Conservation (phyloP, 2,113 vertebrate genomes). For the Actinemys pallida region DNA sequence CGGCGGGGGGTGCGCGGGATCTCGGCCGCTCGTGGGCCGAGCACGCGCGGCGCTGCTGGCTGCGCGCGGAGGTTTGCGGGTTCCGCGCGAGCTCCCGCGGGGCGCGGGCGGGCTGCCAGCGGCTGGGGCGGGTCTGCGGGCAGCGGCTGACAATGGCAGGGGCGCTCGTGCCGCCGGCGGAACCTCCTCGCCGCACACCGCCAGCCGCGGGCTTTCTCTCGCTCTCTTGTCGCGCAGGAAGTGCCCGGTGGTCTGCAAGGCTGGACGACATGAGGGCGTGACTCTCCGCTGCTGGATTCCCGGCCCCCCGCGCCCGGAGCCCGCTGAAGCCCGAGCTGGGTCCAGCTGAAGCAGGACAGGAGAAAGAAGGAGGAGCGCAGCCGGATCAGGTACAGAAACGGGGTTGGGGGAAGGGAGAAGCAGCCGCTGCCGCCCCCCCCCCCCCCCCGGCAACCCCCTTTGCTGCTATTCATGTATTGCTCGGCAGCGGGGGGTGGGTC, state of each 20-base stretch:
- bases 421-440: no score
- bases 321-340: slow-evolving; percentile 4
- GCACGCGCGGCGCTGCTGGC: not conserved
- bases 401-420: not conserved
- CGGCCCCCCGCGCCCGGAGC: not conserved
- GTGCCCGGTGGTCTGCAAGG: not conserved
- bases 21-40: no score
- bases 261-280: not conserved
- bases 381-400: slow-evolving; percentile 62
- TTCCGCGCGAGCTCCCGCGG: not conserved
- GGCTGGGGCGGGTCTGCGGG: fast-evolving
- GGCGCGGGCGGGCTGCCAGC: not conserved
- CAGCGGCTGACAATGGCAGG: not conserved
- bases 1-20: no score
- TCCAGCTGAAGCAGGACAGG: slow-evolving; percentile 36
- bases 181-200: not conserved
- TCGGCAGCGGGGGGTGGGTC: no score
- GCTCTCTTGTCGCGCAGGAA: not conserved
- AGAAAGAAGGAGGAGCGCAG: slow-evolving; percentile 32
- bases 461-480: not conserved
- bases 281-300: not conserved
- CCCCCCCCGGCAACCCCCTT: not conserved
- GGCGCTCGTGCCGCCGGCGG: not conserved
- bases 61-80: not conserved
- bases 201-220: not conserved